Percentiles rank a stretch among this genome's conserved stretches.
Conservation (phyloP, 2,888 invertebrate species). For the Leptinotarsa juncta region DNA sequence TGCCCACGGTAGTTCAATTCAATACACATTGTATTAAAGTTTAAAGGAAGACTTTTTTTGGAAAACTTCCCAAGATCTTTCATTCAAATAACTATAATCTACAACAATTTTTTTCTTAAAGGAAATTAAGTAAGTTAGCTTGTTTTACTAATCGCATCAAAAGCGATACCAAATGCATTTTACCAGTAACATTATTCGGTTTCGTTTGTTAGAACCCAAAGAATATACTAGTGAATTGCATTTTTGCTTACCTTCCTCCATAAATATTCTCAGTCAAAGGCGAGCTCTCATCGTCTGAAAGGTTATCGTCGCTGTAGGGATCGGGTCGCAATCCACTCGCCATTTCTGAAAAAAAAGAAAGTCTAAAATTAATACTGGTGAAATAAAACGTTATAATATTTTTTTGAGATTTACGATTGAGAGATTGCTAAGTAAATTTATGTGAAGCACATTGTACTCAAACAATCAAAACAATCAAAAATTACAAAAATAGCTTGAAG, state of each 20-base stretch:
- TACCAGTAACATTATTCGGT: background rate
- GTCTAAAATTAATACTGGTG: background rate
- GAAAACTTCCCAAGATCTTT: no score
- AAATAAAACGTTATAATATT: background rate
- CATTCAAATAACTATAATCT: no score
- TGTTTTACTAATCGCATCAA: no score
- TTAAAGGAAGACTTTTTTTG: no score
- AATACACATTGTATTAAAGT: no score
- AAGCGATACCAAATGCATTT: no score
- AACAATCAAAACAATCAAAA: background rate
- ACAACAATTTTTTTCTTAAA: no score
- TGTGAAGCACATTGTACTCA: background rate
- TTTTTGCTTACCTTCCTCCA: conserved; percentile 82
- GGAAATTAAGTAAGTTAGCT: no score
- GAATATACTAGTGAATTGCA: conserved; percentile 3
- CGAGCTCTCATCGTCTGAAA: conserved; percentile 88
- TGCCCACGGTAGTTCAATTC: no score
- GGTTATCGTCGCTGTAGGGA: conserved; percentile 77
- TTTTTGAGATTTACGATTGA: background rate
- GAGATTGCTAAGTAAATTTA: background rate
- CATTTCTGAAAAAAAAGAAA: conserved; percentile 65
- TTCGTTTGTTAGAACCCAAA: no score
- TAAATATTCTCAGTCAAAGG: conserved; percentile 90
- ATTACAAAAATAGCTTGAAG: background rate
- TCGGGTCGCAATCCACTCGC: conserved; percentile 77